Base-by-base conservation (phyloP, 2,797 vertebrate genomes). In the Darevskia nairensis region DNA sequence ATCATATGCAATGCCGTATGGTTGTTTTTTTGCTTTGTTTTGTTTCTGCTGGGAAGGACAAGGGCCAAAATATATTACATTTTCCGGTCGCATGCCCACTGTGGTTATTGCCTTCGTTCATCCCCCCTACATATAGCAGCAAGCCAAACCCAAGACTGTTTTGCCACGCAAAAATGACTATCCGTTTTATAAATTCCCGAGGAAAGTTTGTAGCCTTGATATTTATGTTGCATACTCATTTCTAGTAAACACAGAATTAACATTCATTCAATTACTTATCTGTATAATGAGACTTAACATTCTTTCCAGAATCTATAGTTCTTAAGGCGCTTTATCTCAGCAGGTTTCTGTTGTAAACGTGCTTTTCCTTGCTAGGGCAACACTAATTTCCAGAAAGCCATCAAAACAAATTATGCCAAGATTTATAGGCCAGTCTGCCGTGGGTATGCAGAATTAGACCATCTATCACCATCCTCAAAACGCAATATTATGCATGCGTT, bases 191-290 rank as follows among this genome's bases (percentile, higher is more conserved):
- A 82, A 35, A 19, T 89, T 13, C 86, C 80, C 69, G 85, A 80
- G 41, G 77, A 3, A 83, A 80, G 86, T 89, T 88, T 61, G 68
- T 78, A 80, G 86, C 81, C 74, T 89, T 91, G 86, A 76, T 91
- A 83, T 86, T 86, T 86, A 68, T 61, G 82, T 77, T 74, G 44
- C 46, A 90, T 2, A 91, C 64, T 77, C 82, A 41, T 93, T 93
- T 83, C 80, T 82, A 88, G 90, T 90, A 94, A 94, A 92, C 80
- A 90, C 32, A 94, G 92, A 92, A 92, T 94, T 95, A 95, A 71
- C 94, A 95, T 95, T 96, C 94, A 77, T 94, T 91, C 91, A 93
- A 71, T 94, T 89, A 92, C 88, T 95, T 95, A 94, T 96, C 92
- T 96, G 90, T 89, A 78, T 89, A 89, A 88, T 78, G 89, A 93